Evolutionary conservation across 2,113 vertebrate species (phyloP), one percentile per base, ranked within the genome.

Genomic region (Sapayoa aenigma): DNA sequence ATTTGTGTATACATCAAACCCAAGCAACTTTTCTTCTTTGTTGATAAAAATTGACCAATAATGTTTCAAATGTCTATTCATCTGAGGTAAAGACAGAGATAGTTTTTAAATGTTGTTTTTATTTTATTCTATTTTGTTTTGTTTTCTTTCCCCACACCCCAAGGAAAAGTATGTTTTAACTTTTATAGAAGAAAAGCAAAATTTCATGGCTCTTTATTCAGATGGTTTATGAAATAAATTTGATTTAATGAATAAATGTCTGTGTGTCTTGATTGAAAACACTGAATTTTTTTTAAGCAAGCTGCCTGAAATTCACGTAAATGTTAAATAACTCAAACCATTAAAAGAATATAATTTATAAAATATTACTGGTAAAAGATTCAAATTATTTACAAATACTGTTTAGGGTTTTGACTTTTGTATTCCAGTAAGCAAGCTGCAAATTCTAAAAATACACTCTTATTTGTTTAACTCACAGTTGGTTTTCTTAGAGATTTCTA

Each of bases 121-220:
- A 3, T 7, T 21, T 35, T 46, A 3, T 13, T 73, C 33, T 28
- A 4, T 49, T 65, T 74, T 39, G 8, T 6, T 91, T 68, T 83
- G 1, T 31, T 66, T 6, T 25, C 11, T 6, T 4, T 31, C 9
- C 2, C 3, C 4, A 3, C 3, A 68, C 1, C 8, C 9, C 24
- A 37, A 19, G 4, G 52, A 74, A 44, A 7, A 37, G 2, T 22
- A 63, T 24, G 3, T 71, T 84, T 72, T 20, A 23, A 76, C 39
- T 65, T 39, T 30, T 39, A 53, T 21, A 52, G 42, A 42, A 39
- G 39, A 56, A 63, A 68, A 68, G 1, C 6, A 72, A 65, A 35
- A 28, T 63, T 59, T 50, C 20, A 20, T 75, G 22, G 15, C 14
- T 41, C 10, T 87, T 47, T 22, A 35, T 73, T 52, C 6, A 83